Evolutionary conservation across 1,140 invertebrate species (phyloP), one percentile per base, ranked within the genome.

Genomic region (Zaprionus taronus): DNA sequence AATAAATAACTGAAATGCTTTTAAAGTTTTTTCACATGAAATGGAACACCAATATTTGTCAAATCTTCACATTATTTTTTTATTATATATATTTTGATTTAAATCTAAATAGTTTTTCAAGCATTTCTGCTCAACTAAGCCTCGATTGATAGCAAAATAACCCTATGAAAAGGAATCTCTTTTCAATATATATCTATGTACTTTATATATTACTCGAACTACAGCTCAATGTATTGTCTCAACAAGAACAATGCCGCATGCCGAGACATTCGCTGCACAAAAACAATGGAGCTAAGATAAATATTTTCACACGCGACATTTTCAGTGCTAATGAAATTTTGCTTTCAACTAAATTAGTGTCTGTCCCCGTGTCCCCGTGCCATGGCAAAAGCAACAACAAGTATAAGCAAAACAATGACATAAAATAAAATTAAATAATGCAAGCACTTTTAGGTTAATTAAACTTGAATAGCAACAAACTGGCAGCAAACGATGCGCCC

Each of bases 371-470:
- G 41, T 28, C 57, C 17, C 57, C 17, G 20, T n/a, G 38, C 44
- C 66, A 38, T 38, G 51, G 28, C 26, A 34, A 24, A 31, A 72
- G 14, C 26, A 36, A 41, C 22, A 49, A 65, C 14, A 56, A 55
- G 36, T 63, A 53, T 44, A 69, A 5, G 53, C 47, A 49, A 62
- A 82, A 81, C 77, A 70, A 74, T 61, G 63, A 60, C 83, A 78
- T 62, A 84, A 87, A 87, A 89, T 81, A 87, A 87, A 89, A 87
- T 87, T 87, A 87, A 87, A 87, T 87, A 87, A 89, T 87, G 84
- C 84, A 87, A 84, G 84, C 84, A 87, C 84, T 87, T 87, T 87
- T 87, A 87, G 84, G 84, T 89, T 87, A 87, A 87, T 87, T 87
- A 87, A 87, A 89, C 84, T 81, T 87, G 84, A 87, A 87, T 84